Conservation (phyloP, 2,797 vertebrate genomes). For the Silurus aristotelis region DNA sequence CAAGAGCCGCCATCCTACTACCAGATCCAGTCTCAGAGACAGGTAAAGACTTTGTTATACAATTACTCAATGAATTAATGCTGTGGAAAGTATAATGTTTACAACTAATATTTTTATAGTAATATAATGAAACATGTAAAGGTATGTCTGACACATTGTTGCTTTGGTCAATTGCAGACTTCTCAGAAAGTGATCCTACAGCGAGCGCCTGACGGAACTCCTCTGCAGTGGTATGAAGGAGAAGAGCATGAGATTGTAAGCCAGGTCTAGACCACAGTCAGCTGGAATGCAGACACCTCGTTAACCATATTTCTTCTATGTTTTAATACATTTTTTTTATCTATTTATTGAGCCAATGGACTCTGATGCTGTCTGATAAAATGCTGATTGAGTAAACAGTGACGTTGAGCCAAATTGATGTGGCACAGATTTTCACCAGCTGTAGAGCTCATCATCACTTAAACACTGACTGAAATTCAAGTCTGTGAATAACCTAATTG, state of each 20-base stretch:
- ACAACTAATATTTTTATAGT: neutral
- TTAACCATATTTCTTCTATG: neutral
- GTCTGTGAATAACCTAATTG: constrained; percentile 54
- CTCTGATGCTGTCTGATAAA: constrained; percentile 40
- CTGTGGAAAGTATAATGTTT: neutral
- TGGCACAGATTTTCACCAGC: constrained; percentile 26
- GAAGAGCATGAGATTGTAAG: constrained; percentile 86
- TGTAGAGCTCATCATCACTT: constrained; percentile 17
- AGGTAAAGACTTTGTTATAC: constrained; percentile 58
- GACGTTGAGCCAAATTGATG: constrained; percentile 35
- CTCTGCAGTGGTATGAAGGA: constrained; percentile 84
- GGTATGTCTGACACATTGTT: neutral
- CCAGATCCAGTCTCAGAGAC: constrained; percentile 52
- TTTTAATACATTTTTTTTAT: constrained; percentile 54
- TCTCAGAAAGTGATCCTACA: constrained; percentile 79
- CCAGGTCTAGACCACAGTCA: constrained; percentile 76
- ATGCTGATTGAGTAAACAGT: constrained; percentile 37
- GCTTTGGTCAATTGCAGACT: constrained; percentile 63
- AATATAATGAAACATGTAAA: neutral
- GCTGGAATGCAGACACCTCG: constrained; percentile 20
- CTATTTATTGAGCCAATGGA: constrained; percentile 71
- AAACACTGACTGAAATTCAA: constrained; percentile 37
- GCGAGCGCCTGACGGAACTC: constrained; percentile 81
- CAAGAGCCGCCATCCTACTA: constrained; percentile 68
- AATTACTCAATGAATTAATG: neutral